Evolutionary conservation across 1,140 invertebrate genomes (phyloP).

Genomic region (Nephila pilipes): DNA sequence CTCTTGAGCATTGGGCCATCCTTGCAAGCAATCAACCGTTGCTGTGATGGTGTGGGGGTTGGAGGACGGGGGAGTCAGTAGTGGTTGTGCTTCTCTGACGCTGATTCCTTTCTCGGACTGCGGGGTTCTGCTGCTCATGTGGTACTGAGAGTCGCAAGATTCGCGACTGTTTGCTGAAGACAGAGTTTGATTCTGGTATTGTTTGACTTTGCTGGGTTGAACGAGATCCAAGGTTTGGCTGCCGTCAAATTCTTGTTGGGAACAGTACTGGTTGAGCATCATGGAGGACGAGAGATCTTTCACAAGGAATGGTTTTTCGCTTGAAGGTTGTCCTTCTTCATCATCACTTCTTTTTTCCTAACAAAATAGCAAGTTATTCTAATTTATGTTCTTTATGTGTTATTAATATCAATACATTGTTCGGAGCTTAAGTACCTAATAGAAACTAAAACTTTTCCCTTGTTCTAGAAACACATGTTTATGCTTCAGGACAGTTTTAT

Average conservation of each 20-base stretch:
- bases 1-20: slow-evolving; percentile 70
- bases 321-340: slow-evolving; percentile 63
- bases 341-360: slow-evolving; percentile 68
- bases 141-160: background rate
- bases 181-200: slow-evolving; percentile 31
- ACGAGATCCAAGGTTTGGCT: slow-evolving; percentile 65
- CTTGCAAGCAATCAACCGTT: slow-evolving; percentile 60
- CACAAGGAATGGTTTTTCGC: slow-evolving; percentile 65
- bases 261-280: slow-evolving; percentile 72
- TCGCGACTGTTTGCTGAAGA: slow-evolving; percentile 50
- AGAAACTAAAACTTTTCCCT: too few relatives aligned
- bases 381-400: background rate
- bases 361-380: too few relatives aligned
- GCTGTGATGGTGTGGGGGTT: slow-evolving; percentile 54
- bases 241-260: slow-evolving; percentile 62
- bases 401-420: background rate
- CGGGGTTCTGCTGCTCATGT: slow-evolving; percentile 58
- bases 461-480: too few relatives aligned
- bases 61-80: slow-evolving; percentile 62
- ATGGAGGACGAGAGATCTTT: slow-evolving; percentile 72
- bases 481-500: too few relatives aligned
- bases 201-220: slow-evolving; percentile 62
- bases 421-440: too few relatives aligned
- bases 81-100: slow-evolving; percentile 64
- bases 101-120: slow-evolving; percentile 48